phyloP scores from a whole-genome alignment of 2,888 invertebrate genomes.

The Formica aserva region DNA sequence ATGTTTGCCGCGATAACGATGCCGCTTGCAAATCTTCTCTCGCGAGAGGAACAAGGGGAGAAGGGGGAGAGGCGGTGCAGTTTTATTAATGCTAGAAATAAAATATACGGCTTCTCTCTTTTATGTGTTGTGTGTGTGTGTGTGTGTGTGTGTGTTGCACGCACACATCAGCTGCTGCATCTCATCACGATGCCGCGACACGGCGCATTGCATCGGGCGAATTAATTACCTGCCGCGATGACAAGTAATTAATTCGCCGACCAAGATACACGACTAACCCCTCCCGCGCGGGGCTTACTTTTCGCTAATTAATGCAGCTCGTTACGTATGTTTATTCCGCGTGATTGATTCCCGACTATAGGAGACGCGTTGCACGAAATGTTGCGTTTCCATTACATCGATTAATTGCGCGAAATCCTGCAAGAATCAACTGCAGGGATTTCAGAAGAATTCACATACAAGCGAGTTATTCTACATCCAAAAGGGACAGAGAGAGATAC shows the following conservation, averaged over 20 bases:
- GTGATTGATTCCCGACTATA: constrained; percentile 7
- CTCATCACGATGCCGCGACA: neutral
- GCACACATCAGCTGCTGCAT: neutral
- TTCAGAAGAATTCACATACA: neutral
- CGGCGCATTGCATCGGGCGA: neutral
- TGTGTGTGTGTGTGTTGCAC: too few species aligned
- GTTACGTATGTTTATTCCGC: constrained; percentile 31
- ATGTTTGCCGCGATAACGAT: constrained; percentile 65
- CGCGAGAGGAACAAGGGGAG: neutral
- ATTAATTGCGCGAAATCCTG: neutral
- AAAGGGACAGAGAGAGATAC: neutral
- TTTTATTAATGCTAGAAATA: constrained; percentile 48
- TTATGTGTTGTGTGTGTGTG: neutral
- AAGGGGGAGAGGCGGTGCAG: constrained; percentile 7
- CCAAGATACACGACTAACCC: constrained; percentile 28
- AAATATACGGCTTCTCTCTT: constrained; percentile 40
- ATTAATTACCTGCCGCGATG: constrained; percentile 45
- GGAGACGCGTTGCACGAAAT: neutral
- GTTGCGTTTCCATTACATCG: neutral
- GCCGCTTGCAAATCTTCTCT: constrained; percentile 49
- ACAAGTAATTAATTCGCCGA: constrained; percentile 47
- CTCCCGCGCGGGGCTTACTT: constrained; percentile 1
- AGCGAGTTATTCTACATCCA: neutral
- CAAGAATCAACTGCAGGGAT: neutral
- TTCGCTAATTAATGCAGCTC: constrained; percentile 40